phyloP scores from a whole-genome alignment of 2,113 vertebrate genomes.

The Aldabrachelys gigantea region DNA sequence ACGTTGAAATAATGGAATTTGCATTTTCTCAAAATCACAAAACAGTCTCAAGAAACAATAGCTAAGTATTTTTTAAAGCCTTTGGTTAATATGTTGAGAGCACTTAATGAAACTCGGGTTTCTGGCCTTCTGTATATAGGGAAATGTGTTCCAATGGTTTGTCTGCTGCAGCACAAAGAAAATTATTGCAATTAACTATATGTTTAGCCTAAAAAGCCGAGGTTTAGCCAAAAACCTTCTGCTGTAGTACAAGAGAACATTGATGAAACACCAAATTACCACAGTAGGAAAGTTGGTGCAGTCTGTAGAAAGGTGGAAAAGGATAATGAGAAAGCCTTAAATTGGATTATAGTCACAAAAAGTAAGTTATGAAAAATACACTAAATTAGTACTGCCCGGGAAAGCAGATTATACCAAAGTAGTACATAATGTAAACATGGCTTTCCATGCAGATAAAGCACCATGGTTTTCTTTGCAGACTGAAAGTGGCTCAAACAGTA shows the following conservation, averaged over 20 bases:
- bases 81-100: background rate
- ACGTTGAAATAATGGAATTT: background rate
- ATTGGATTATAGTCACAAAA: background rate
- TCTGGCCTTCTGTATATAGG: background rate
- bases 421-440: background rate
- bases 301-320: background rate
- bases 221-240: background rate
- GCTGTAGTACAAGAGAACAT: background rate
- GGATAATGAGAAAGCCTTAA: background rate
- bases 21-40: background rate
- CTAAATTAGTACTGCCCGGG: background rate
- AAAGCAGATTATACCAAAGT: background rate
- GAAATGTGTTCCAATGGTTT: background rate
- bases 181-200: background rate
- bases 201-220: background rate
- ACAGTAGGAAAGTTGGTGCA: background rate
- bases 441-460: background rate
- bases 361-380: background rate
- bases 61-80: background rate
- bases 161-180: background rate
- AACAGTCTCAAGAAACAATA: background rate
- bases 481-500: constrained; percentile 26
- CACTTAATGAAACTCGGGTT: background rate
- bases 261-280: background rate
- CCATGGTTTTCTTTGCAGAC: background rate